Base-by-base conservation (phyloP, 2,113 vertebrate genomes). In the Phocoena sinus region DNA sequence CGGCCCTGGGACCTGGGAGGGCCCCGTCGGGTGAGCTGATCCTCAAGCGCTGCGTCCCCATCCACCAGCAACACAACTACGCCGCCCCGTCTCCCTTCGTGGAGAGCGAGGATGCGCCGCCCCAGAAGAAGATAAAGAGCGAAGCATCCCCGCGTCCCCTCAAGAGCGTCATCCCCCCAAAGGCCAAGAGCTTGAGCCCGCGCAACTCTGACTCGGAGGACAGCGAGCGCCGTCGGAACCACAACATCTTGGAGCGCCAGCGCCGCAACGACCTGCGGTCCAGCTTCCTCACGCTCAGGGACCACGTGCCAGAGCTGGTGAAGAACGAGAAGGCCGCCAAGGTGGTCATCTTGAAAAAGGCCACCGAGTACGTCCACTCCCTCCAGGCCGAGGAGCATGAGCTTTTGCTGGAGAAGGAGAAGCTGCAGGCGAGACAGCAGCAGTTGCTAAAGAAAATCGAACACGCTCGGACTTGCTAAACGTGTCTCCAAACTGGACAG, bases 11-110 rank as follows among this genome's bases (percentile, higher is more conserved):
- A 18, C 98, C 99, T 31, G 95, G 98, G 89, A 98, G 99, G 97
- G 99, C 95, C 97, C 98, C 25, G 98, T 98, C 92, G 10, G 99
- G 99, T 17, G 99, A 99, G 98, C 98, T 99, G 81, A 99, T 99
- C 95, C 98, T 99, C 41, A 99, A 99, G 85, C 99, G 99, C 77
- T 99, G 99, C 0, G 99, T 99, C 1, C 99, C 99, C 50, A 99
- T 99, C 98, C 99, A 99, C 98, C 99, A 99, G 98, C 99, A 99
- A 84, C 99, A 99, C 98, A 99, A 99, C 98, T 99, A 99, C 1
- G 99, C 99, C 0, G 99, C 99, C 6, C 99, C 99, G 2, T 99
- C 99, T 0, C 99, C 99, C 1, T 99, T 99, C 6, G 98, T 99
- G 60, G 99, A 99, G 53, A 99, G 98, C 5, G 99, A 99, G 92